These are phyloP conservation scores for Dolichomitus sp. DNA, from an alignment of 2,888 invertebrate genomes.

Conservation along the genomic window DNA sequence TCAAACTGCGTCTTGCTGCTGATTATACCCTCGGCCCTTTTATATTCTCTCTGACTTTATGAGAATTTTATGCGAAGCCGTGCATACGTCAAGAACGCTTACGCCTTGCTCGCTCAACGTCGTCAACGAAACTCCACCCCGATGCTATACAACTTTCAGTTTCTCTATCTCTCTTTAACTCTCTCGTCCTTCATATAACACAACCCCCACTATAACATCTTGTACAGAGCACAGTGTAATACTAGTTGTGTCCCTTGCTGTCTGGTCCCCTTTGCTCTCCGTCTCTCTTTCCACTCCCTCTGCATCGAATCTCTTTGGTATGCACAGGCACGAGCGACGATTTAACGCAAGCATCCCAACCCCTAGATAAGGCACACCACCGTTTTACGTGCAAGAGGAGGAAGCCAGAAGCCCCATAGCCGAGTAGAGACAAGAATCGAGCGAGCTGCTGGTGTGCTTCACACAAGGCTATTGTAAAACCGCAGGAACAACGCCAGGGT, in stretches of 20 bases:
- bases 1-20: constrained; percentile 3
- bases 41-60: constrained; percentile 56
- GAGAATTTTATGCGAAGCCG: constrained; percentile 62
- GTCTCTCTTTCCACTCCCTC: constrained; percentile 4
- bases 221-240: constrained; percentile 5
- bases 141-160: constrained; percentile 34
- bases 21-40: constrained; percentile 28
- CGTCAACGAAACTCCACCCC: constrained; percentile 54
- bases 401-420: constrained; percentile 2
- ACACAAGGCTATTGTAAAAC: constrained; percentile 57
- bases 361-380: constrained; percentile 25
- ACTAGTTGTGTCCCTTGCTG: constrained; percentile 11
- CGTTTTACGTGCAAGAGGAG: constrained; percentile 20
- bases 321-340: constrained; percentile 82
- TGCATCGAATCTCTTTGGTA: constrained; percentile 74
- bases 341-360: constrained; percentile 79
- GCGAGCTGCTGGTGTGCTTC: constrained; percentile 45
- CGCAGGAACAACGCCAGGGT: constrained; percentile 57
- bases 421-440: constrained; percentile 28
- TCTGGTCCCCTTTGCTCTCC: constrained; percentile 17
- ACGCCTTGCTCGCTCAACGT: constrained; percentile 51
- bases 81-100: constrained; percentile 61
- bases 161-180: constrained; percentile 8
- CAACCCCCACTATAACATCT: constrained; percentile 2
- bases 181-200: constrained; percentile 17